phyloP scores from a whole-genome alignment of 2,888 invertebrate genomes.

The Rambutsinella grinnellia region DNA sequence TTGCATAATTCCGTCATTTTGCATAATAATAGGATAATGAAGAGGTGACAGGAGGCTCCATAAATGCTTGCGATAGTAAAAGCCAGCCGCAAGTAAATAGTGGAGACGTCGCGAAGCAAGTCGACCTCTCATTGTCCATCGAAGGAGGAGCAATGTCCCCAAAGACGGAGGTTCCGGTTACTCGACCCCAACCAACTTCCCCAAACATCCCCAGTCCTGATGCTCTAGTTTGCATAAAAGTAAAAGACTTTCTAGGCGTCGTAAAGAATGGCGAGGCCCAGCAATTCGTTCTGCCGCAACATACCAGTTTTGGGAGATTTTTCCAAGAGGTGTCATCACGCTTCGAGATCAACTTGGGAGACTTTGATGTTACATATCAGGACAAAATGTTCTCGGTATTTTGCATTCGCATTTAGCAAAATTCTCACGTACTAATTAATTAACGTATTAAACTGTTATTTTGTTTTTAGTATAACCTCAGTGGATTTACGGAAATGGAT shows the following conservation, averaged over 20 bases:
- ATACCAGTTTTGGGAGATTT: conserved; percentile 46
- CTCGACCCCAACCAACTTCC: background rate
- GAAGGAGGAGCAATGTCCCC: background rate
- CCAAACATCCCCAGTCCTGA: background rate
- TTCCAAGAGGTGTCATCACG: conserved; percentile 49
- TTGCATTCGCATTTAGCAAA: too few relatives aligned
- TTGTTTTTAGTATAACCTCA: conserved; percentile 53
- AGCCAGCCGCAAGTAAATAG: background rate
- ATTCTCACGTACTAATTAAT: too few relatives aligned
- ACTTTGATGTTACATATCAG: conserved; percentile 61
- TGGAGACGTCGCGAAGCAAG: background rate
- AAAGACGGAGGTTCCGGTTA: background rate
- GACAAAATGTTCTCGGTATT: conserved; percentile 52
- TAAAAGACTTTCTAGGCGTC: conserved; percentile 56
- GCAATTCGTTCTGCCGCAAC: conserved; percentile 34
- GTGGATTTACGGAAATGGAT: conserved; percentile 40
- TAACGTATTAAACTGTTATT: conserved; percentile 6
- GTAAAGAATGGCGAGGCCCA: conserved; percentile 19
- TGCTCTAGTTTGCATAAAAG: conserved; percentile 29
- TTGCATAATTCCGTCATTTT: background rate
- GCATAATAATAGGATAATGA: background rate
- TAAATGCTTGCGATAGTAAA: background rate
- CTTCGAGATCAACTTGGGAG: conserved; percentile 39
- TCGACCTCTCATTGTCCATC: background rate
- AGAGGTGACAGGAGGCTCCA: background rate